Evolutionary conservation across 2,113 vertebrate genomes (phyloP), one percentile per base, ranked within the genome.

Genomic region (Pluvianellus socialis): DNA sequence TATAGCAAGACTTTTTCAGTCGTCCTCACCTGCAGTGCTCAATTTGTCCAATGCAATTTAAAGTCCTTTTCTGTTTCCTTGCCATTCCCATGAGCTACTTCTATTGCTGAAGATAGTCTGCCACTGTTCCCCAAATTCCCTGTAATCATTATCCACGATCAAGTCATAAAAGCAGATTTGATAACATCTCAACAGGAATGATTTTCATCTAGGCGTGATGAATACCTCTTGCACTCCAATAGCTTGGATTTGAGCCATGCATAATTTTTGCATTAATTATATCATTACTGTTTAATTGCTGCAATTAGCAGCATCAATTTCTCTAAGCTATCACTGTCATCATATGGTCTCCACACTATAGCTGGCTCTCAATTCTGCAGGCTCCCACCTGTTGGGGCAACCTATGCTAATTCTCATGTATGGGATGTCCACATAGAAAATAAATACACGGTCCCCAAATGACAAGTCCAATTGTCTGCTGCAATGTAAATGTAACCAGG

Each of bases 181-280:
- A 79, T 94, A 84, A 38, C 30, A 68, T 71, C 82, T 83, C 62
- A 92, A 86, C 23, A 83, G 77, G 70, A 92, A 84, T 71, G 56
- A 81, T 82, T 95, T 91, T 85, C 82, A 70, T 94, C 84, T 84
- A 90, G 45, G 74, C 55, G 11, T 94, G 81, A 89, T 91, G 80
- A 96, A 95, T 85, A 71, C 80, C 73, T 86, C 53, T 52, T 88
- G 77, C 14, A 76, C 71, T 82, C 90, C 85, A 93, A 88, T 71
- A 84, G 86, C 68, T 88, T 87, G 91, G 87, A 92, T 86, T 67
- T 8, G 10, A 91, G 86, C 98, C 95, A 95, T 79, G 94, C 90
- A 94, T 96, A 88, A 94, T 90, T 92, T 96, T 95, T 89, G 89
- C 79, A 94, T 91, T 86, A 90, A 70, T 97, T 95, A 96, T 89